phyloP scores from a whole-genome alignment of 37 sponge, comb jelly and placozoan species.

The Oscarella lobularis region DNA sequence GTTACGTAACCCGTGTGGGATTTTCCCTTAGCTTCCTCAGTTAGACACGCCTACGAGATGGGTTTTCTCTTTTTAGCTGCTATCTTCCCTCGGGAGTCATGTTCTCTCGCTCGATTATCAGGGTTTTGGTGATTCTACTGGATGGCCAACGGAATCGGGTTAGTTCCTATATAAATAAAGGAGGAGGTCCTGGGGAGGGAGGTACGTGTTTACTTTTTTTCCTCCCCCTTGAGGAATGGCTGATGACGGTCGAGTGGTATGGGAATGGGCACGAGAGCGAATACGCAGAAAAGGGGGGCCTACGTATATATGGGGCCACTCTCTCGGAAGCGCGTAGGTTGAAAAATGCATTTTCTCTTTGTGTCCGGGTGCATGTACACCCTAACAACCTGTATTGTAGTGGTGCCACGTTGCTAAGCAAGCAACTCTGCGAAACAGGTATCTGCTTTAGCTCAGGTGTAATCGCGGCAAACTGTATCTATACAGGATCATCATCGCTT shows the following conservation, averaged over 20 bases:
- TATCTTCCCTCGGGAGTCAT: not conserved
- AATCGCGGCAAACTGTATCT: no score
- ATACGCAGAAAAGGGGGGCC: not conserved
- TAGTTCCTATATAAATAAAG: not conserved
- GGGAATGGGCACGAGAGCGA: not conserved
- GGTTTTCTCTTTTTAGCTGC: not conserved
- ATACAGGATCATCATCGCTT: no score
- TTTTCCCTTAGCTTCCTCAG: no score
- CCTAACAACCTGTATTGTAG: no score
- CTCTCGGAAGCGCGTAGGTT: conserved; percentile 2
- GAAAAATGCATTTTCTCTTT: no score
- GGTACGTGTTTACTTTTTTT: not conserved
- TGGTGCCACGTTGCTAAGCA: not conserved
- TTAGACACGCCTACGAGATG: no score
- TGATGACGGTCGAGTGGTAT: not conserved
- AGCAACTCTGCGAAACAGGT: not conserved
- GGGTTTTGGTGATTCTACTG: not conserved
- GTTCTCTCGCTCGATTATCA: not conserved
- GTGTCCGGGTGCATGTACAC: no score
- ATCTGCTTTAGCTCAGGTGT: not conserved
- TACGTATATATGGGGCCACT: not conserved
- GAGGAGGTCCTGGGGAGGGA: not conserved
- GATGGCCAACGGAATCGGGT: not conserved
- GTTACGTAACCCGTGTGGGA: no score
- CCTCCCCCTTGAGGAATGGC: not conserved